These are phyloP conservation scores for Sarotherodon lohbergeri DNA, from an alignment of 2,113 vertebrate species.

Conservation along the genomic window DNA sequence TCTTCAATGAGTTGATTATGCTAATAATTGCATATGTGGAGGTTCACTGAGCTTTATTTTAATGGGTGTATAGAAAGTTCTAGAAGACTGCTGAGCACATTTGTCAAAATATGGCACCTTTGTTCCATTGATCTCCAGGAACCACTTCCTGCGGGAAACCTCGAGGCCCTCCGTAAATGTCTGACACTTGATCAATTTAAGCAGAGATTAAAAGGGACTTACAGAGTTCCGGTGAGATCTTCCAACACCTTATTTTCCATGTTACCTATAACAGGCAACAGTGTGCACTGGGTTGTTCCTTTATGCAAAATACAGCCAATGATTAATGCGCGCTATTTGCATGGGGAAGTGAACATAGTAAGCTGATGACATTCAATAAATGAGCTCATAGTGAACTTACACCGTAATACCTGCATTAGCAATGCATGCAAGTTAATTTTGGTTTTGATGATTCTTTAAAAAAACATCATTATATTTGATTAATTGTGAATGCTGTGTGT, in stretches of 20 bases:
- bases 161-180: neutral
- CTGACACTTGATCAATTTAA: slow-evolving; percentile 16
- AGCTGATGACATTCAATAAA: slow-evolving; percentile 44
- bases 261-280: neutral
- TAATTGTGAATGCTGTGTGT: slow-evolving; percentile 12
- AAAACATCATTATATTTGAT: neutral
- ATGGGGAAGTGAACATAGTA: slow-evolving; percentile 20
- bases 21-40: neutral
- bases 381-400: slow-evolving; percentile 1
- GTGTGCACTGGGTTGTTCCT: neutral
- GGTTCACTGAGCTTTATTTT: slow-evolving; percentile 7
- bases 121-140: slow-evolving; percentile 9
- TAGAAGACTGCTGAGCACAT: neutral
- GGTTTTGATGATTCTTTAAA: slow-evolving; percentile 2
- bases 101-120: neutral
- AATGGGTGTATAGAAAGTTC: neutral
- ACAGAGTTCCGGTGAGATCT: neutral
- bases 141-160: neutral
- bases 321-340: slow-evolving; percentile 51
- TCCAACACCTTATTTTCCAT: neutral
- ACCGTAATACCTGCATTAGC: neutral
- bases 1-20: slow-evolving; percentile 20
- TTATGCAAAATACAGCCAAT: slow-evolving; percentile 28
- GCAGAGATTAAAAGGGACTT: slow-evolving; percentile 20
- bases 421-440: neutral